Evolutionary conservation across 2,888 invertebrate genomes (phyloP).

Genomic region (Acanthosepion lycidas): DNA sequence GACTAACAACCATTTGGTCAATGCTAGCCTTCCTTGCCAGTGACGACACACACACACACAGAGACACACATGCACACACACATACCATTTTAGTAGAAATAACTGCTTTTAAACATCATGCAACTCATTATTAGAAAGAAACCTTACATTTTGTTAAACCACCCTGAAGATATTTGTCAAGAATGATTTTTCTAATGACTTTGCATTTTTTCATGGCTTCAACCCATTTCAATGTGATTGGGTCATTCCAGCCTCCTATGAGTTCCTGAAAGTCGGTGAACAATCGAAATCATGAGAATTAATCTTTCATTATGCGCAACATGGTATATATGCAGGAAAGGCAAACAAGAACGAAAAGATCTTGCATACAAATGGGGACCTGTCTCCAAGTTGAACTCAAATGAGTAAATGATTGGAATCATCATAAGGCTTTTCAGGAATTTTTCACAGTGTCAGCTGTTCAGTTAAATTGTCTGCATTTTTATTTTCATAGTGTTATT

Average conservation of each 20-base stretch:
- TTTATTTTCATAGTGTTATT: not conserved
- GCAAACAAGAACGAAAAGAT: not conserved
- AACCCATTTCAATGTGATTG: not conserved
- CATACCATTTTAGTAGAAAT: too few species aligned
- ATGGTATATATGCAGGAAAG: not conserved
- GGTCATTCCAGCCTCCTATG: not conserved
- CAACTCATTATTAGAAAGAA: conserved; percentile 8
- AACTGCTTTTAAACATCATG: too few species aligned
- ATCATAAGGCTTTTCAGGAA: not conserved
- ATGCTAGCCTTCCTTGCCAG: too few species aligned
- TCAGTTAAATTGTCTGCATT: not conserved
- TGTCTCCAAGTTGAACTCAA: not conserved
- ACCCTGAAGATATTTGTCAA: not conserved
- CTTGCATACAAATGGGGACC: not conserved
- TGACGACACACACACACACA: too few species aligned
- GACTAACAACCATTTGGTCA: not conserved
- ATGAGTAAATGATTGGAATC: not conserved
- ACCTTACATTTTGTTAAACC: not conserved
- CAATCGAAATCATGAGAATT: not conserved
- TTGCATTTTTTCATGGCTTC: conserved; percentile 33
- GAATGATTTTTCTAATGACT: conserved; percentile 1
- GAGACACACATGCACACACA: too few species aligned
- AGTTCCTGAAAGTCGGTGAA: not conserved
- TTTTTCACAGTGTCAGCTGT: not conserved
- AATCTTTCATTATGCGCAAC: not conserved